phyloP scores from a whole-genome alignment of 2,888 invertebrate genomes.

The Idaea straminata region DNA sequence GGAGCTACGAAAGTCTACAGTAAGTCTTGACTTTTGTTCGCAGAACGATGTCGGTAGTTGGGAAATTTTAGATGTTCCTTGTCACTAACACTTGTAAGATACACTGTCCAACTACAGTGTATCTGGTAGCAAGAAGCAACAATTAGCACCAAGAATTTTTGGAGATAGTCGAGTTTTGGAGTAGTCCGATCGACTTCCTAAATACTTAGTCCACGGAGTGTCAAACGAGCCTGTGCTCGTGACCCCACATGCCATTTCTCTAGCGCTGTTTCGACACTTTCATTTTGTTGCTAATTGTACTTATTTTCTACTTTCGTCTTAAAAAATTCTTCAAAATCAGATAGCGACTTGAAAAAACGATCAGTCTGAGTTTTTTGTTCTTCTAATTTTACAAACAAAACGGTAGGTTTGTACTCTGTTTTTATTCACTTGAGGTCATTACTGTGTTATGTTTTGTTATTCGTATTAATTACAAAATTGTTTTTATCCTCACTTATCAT shows the following conservation, averaged over 20 bases:
- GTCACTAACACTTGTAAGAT: too few species aligned
- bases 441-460: background rate
- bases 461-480: background rate
- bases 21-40: conserved; percentile 35
- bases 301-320: background rate
- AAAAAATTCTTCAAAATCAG: background rate
- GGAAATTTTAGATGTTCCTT: conserved; percentile 14
- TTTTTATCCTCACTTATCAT: conserved; percentile 2
- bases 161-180: conserved; percentile 20
- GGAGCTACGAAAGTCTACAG: conserved; percentile 38
- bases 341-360: background rate
- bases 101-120: too few species aligned
- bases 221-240: conserved; percentile 50
- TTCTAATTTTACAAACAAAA: background rate
- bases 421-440: background rate
- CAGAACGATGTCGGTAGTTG: conserved; percentile 28
- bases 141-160: conserved; percentile 28
- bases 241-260: conserved; percentile 50
- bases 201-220: conserved; percentile 31
- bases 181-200: conserved; percentile 21
- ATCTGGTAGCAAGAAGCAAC: conserved; percentile 27
- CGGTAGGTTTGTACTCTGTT: background rate
- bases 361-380: background rate
- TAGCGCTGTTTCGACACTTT: conserved; percentile 31
- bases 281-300: conserved; percentile 21